Base-by-base conservation (phyloP, 2,113 vertebrate species). In the Noturus placidus region DNA sequence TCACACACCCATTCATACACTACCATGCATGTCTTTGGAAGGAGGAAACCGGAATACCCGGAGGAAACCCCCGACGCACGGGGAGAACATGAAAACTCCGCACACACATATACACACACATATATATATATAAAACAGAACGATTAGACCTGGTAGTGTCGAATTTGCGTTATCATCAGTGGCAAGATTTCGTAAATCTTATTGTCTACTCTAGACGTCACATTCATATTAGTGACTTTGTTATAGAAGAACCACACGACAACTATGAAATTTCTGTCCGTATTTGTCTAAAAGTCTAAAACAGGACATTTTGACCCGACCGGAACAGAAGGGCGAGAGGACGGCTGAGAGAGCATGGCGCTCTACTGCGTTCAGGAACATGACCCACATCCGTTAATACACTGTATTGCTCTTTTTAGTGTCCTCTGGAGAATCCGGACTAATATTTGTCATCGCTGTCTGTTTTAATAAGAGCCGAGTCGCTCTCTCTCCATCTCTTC, bases 401-500 rank as follows among this genome's bases (percentile, higher is more conserved):
- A 17, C 25, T 83, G 61, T 83, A 83, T 86, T n/a, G 52, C 78
- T 86, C 88, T 85, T 80, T 35, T 86, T 70, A 82, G 88, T 57
- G 15, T 83, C 52, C 84, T 63, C 57, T 22, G 27, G 86, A 85
- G 70, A 19, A 72, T 86, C 63, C 61, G n/a, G 57, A 86, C 86
- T 57, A 82, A 88, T 90, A 90, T 90, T 88, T 85, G 86, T 90
- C 84, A 82, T 86, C 76, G 46, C 30, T 56, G 56, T 90, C 78
- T 74, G 57, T 20, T 50, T 19, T 69, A 87, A 86, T 90, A 77
- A 88, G 76, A 50, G 76, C 79, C 25, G 83, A 80, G 82, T 87
- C 35, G 61, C 65, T 76, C 57, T 80, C 46, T 38, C 52, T 54
- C 30, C 30, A 7, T 30, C 67, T 59, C 67, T 54, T 74, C 33